Conservation (phyloP, 2,888 invertebrate species). For the Epinotia bilunana region DNA sequence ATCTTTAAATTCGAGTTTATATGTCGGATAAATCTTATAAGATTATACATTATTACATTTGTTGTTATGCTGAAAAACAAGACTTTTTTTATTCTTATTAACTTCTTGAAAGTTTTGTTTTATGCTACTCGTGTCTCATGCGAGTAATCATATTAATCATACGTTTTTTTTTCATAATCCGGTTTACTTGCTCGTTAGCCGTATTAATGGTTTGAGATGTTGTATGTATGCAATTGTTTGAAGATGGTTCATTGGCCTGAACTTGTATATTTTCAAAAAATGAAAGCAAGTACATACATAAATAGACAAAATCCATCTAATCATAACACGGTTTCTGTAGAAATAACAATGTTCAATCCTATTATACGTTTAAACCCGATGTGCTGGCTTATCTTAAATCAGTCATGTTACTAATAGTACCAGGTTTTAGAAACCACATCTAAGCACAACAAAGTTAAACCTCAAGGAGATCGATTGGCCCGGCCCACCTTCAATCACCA, state of each 20-base stretch:
- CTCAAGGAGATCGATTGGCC: slow-evolving; percentile 8
- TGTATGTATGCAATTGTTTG: neutral
- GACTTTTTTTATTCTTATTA: too few relatives aligned
- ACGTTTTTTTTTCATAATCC: too few relatives aligned
- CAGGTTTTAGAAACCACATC: slow-evolving; percentile 21
- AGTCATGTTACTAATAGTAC: slow-evolving; percentile 5
- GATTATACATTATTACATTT: too few relatives aligned
- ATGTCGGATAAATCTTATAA: too few relatives aligned
- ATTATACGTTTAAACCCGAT: slow-evolving; percentile 28
- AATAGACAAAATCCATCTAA: neutral
- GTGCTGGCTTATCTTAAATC: slow-evolving; percentile 3
- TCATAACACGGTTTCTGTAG: slow-evolving; percentile 15
- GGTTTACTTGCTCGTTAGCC: too few relatives aligned
- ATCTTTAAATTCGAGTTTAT: too few relatives aligned
- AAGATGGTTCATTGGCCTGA: too few relatives aligned
- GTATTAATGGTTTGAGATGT: too few relatives aligned
- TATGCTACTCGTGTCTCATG: neutral
- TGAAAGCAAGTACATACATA: too few relatives aligned
- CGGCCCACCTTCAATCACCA: neutral
- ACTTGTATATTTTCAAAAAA: neutral
- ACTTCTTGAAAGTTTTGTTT: neutral
- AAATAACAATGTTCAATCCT: slow-evolving; percentile 1
- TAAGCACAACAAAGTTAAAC: slow-evolving; percentile 16
- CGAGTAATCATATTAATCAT: too few relatives aligned
- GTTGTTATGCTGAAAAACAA: too few relatives aligned